Conservation (phyloP, 2,113 vertebrate species). For the Peromyscus polionotus region DNA sequence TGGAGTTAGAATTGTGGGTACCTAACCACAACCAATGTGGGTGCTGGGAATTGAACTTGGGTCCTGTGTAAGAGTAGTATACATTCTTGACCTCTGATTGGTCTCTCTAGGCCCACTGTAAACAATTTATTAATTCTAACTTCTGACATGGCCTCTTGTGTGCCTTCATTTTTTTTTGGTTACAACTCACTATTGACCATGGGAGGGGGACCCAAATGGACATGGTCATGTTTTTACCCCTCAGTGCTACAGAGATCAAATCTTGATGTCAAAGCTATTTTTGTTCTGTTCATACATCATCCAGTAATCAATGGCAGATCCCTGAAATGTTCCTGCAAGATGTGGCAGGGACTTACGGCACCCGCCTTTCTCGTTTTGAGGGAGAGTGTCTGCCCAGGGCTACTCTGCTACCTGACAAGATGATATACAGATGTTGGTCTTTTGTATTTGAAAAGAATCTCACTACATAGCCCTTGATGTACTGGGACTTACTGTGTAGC, state of each 20-base stretch:
- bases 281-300: neutral
- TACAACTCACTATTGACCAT: neutral
- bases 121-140: neutral
- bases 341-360: neutral
- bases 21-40: too few relatives aligned
- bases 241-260: neutral
- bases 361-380: neutral
- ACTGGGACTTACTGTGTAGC: neutral
- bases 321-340: neutral
- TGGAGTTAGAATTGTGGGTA: neutral
- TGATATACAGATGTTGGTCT: neutral
- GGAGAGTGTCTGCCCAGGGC: neutral
- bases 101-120: neutral
- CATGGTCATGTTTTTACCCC: neutral
- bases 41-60: neutral
- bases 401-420: neutral
- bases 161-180: neutral
- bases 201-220: neutral
- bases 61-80: neutral
- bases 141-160: neutral
- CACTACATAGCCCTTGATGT: neutral
- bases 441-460: neutral
- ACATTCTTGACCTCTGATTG: neutral
- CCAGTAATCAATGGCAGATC: neutral
- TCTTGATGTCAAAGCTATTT: neutral